A percentile compares a stretch with the other conserved stretches of the same genome.
These are phyloP conservation scores for Laticauda colubrina DNA, from an alignment of 2,113 vertebrate species.

Conservation along the genomic window DNA sequence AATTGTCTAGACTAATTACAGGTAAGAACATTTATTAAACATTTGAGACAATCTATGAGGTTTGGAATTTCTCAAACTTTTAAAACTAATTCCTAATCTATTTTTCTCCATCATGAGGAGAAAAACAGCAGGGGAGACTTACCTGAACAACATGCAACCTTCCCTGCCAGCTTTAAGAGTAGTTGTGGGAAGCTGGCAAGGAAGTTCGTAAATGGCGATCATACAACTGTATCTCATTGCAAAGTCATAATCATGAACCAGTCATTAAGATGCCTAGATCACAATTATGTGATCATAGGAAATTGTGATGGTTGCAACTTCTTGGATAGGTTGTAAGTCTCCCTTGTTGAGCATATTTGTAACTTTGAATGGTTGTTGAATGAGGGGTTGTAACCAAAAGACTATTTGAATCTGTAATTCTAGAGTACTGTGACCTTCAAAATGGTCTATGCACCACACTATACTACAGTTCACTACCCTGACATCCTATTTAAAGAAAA, in stretches of 20 bases:
- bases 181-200: neutral
- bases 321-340: fast-evolving
- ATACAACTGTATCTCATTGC: neutral
- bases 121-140: neutral
- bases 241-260: neutral
- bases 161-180: neutral
- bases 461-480: neutral
- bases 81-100: neutral
- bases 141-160: neutral
- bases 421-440: neutral
- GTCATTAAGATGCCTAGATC: neutral
- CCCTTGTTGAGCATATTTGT: neutral
- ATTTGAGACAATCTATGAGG: neutral
- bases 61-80: neutral
- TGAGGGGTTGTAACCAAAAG: neutral
- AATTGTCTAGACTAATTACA: neutral
- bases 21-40: neutral
- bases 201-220: neutral
- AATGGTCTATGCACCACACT: neutral
- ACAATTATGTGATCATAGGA: neutral
- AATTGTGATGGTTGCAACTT: neutral
- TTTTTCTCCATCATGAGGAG: neutral
- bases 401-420: neutral
- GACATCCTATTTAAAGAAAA: neutral
- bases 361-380: neutral